These are phyloP conservation scores for Caenorhabditis becei DNA, from an alignment of 2,888 invertebrate genomes.

Conservation along the genomic window DNA sequence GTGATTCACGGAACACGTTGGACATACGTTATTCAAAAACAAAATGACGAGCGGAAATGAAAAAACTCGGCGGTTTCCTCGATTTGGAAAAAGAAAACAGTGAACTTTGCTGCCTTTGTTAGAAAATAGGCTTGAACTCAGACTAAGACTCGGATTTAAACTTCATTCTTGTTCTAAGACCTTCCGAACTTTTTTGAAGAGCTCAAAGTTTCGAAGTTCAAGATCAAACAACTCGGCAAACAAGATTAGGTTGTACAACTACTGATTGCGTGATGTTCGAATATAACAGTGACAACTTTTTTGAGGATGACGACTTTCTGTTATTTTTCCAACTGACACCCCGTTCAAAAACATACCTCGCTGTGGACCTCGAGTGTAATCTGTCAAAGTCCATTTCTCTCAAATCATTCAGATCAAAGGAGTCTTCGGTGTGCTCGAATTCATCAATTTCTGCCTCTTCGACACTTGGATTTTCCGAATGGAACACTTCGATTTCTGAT, in stretches of 20 bases:
- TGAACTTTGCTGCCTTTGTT: slow-evolving; percentile 5
- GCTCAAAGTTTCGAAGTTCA: neutral
- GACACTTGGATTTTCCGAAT: slow-evolving; percentile 22
- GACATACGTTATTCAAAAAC: neutral
- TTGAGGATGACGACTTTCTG: too few species aligned
- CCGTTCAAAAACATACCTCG: slow-evolving; percentile 33
- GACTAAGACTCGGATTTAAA: neutral
- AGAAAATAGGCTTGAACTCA: too few species aligned
- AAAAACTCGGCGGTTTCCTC: neutral
- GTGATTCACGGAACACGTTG: slow-evolving; percentile 7
- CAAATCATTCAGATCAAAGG: slow-evolving; percentile 49
- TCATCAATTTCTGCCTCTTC: slow-evolving; percentile 48
- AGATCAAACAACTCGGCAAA: slow-evolving; percentile 5
- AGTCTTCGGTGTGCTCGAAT: slow-evolving; percentile 41
- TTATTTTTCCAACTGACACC: neutral
- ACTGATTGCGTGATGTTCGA: neutral
- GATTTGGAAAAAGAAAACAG: neutral
- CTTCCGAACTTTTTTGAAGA: neutral
- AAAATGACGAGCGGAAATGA: neutral
- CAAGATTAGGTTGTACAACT: neutral
- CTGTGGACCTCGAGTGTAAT: slow-evolving; percentile 57
- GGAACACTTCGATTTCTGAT: slow-evolving; percentile 21
- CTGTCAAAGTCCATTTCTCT: slow-evolving; percentile 52
- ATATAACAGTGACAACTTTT: neutral
- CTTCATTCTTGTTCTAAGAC: neutral